Evolutionary conservation across 2,113 vertebrate genomes (phyloP).

Genomic region (Hemiprocne comata): DNA sequence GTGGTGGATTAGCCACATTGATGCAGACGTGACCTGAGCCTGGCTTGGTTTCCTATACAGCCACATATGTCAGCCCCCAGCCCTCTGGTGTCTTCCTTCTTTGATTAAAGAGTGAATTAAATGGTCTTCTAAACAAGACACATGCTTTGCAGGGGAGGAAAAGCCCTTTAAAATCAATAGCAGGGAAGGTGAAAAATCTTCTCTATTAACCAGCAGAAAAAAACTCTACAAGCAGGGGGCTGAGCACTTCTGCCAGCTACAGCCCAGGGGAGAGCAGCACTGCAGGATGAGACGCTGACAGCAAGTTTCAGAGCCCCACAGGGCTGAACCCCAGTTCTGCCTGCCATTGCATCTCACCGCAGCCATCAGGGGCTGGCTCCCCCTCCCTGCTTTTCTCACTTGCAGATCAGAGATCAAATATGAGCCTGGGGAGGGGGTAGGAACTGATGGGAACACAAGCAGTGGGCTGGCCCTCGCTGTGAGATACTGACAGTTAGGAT

Average conservation of each 20-base stretch:
- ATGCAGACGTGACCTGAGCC: accelerated
- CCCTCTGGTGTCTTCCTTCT: neutral
- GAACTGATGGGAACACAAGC: neutral
- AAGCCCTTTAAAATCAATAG: constrained; percentile 32
- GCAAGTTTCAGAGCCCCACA: neutral
- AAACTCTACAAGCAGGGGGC: neutral
- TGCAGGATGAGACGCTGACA: accelerated
- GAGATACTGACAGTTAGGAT: no score
- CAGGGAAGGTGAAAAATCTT: neutral
- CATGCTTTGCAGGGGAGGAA: neutral
- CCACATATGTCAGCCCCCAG: neutral
- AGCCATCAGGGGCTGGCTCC: neutral
- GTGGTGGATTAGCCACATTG: neutral
- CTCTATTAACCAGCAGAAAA: neutral
- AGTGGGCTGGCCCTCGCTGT: neutral
- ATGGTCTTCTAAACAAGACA: neutral
- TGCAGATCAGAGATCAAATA: neutral
- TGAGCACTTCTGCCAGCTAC: neutral
- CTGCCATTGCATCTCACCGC: accelerated
- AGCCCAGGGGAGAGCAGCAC: neutral
- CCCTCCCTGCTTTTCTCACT: neutral
- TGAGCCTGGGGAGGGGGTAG: neutral
- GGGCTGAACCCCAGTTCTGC: neutral
- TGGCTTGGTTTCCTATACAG: neutral
- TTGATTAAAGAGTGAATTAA: constrained; percentile 38